Evolutionary conservation across 2,113 vertebrate genomes (phyloP).

Genomic region (Psophia crepitans): DNA sequence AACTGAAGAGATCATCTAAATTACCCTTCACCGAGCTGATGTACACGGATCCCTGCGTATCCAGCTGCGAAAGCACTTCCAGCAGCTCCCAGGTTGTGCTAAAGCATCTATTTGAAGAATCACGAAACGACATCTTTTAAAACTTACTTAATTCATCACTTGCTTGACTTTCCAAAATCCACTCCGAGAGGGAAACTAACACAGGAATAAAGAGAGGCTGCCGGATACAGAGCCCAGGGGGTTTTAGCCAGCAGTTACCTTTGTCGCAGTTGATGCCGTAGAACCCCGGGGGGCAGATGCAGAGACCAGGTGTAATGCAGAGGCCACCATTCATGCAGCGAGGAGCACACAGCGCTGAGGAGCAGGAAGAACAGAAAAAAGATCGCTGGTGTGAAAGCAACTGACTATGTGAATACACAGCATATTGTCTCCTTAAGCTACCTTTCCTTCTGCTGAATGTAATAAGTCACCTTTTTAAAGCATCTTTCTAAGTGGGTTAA

Average conservation of each 20-base stretch:
- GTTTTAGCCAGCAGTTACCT: slow-evolving; percentile 65
- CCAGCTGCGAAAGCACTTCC: not conserved
- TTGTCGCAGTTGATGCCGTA: slow-evolving; percentile 86
- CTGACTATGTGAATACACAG: not conserved
- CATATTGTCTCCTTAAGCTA: not conserved
- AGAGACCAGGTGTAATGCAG: slow-evolving; percentile 85
- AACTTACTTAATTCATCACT: not conserved
- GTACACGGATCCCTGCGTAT: not conserved
- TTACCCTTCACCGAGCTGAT: not conserved
- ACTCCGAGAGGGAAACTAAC: not conserved
- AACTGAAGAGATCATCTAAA: not conserved
- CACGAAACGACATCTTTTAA: not conserved
- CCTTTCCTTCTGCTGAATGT: not conserved
- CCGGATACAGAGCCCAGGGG: rapidly evolving
- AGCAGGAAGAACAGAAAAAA: not conserved
- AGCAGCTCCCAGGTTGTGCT: not conserved
- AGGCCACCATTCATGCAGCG: slow-evolving; percentile 86
- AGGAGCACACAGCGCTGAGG: slow-evolving; percentile 79
- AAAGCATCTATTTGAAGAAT: not conserved
- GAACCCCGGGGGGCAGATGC: slow-evolving; percentile 88
- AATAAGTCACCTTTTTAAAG: not conserved
- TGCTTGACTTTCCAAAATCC: not conserved
- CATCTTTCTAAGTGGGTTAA: not conserved
- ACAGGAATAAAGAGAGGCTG: not conserved
- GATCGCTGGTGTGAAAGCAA: not conserved